A percentile compares a stretch with the other conserved stretches of the same genome.
Conservation (phyloP, 2,113 vertebrate species). For the Sylvia atricapilla region DNA sequence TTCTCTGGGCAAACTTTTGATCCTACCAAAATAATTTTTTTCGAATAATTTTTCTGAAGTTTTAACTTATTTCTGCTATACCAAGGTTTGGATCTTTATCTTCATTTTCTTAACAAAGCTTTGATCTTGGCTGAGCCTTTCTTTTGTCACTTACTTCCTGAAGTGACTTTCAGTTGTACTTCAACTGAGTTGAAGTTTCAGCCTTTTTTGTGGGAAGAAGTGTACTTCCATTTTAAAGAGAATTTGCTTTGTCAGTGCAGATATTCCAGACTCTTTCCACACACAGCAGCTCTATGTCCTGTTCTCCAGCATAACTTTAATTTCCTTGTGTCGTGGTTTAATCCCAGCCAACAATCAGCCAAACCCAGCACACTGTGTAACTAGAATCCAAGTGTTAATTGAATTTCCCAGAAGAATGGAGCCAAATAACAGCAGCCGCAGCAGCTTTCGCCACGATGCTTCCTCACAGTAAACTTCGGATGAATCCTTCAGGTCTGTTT, state of each 20-base stretch:
- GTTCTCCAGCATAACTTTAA: neutral
- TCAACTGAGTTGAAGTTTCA: neutral
- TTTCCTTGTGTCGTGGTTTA: neutral
- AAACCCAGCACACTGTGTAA: accelerated
- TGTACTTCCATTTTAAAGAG: neutral
- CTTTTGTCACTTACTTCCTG: neutral
- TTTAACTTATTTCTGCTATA: neutral
- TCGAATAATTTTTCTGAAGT: neutral
- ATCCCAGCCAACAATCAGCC: neutral
- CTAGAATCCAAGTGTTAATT: neutral
- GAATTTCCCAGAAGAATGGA: neutral
- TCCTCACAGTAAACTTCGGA: neutral
- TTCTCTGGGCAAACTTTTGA: neutral
- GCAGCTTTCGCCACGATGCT: neutral
- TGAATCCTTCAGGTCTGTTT: neutral
- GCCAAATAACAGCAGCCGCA: neutral
- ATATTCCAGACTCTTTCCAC: neutral
- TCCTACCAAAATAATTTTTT: neutral
- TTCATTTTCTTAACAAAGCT: neutral
- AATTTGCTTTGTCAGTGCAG: neutral
- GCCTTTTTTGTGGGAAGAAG: neutral
- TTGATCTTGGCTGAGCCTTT: neutral
- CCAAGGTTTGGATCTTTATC: neutral
- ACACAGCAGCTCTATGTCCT: neutral
- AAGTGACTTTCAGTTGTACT: neutral